Evolutionary conservation across 2,797 vertebrate species (phyloP), one percentile per base, ranked within the genome.

Genomic region (Anguilla megastoma): DNA sequence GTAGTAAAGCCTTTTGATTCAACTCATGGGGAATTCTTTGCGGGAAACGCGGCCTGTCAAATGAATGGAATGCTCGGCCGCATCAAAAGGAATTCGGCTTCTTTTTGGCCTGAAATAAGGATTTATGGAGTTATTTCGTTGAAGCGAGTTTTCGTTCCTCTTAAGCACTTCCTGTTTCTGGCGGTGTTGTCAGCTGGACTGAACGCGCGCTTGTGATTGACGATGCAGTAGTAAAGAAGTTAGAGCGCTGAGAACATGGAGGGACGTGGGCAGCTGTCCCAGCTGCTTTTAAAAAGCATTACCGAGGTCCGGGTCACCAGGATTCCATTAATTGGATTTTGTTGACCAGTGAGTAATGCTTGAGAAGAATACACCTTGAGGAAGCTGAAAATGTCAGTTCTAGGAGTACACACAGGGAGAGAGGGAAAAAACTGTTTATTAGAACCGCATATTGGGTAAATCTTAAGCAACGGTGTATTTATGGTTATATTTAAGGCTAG

Each of bases 251-350:
- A 60, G 84, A 16, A 33, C 14, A 41, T n/a, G 16, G 16, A 36
- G 27, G 27, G 7, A 60, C 30, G n/a, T 6, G 33, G 52, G 27
- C 84, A 58, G 84, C 52, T 52, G 48, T 8, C 36, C 30, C 24
- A 27, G 60, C 52, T 85, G 33, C 52, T 56, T 85, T 60, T 85
- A 85, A 85, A 45, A 56, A 56, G 54, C n/a, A 85, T 60, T 60
- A 85, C 56, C 3, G 54, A 60, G 6, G 54, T 21, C 54, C 84
- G 18, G 56, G 84, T 85, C 84, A 12, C 84, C 54, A 36, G 54
- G 56, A 60, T 54, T 58, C 84, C 54, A 21, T 16, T 60, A 58
- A 58, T 85, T 85, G 54, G 54, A 36, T 60, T 36, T 45, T 85
- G 84, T 85, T 85, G 10, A 85, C 56, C 14, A 12, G 56, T 36